Evolutionary conservation across 2,113 vertebrate species (phyloP).

Genomic region (Bagarius yarrelli): DNA sequence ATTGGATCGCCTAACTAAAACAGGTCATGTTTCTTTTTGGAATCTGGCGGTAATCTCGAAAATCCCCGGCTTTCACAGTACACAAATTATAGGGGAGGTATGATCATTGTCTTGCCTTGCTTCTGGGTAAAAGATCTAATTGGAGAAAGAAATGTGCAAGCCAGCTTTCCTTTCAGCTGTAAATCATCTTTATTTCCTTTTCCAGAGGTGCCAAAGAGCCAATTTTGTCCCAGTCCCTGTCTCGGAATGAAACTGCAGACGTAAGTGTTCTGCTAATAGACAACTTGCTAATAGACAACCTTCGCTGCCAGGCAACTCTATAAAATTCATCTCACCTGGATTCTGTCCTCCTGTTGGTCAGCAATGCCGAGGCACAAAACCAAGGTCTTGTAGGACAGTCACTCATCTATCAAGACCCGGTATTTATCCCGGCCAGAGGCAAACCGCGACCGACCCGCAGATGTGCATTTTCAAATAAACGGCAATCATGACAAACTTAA

Average conservation of each 20-base stretch:
- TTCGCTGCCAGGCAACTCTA: conserved; percentile 62
- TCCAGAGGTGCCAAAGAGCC: conserved; percentile 31
- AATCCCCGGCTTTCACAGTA: neutral
- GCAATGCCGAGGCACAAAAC: neutral
- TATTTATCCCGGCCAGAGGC: neutral
- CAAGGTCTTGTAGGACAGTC: neutral
- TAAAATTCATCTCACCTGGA: conserved; percentile 49
- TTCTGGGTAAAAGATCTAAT: neutral
- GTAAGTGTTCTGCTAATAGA: conserved; percentile 43
- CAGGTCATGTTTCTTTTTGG: conserved; percentile 25
- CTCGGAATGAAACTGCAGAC: conserved; percentile 48
- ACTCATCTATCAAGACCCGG: neutral
- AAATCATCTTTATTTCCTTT: conserved; percentile 36
- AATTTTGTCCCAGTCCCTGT: conserved; percentile 13
- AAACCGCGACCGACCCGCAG: neutral
- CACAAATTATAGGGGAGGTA: conserved; percentile 1
- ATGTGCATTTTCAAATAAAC: neutral
- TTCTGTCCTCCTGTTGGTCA: conserved; percentile 5
- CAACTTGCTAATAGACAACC: conserved; percentile 57
- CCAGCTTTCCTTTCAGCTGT: conserved; percentile 3
- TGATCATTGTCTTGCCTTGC: neutral
- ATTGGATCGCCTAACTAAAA: conserved; percentile 39
- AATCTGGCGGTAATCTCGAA: conserved; percentile 2
- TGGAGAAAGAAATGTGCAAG: neutral
- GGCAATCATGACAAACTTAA: neutral